Evolutionary conservation across 2,797 vertebrate genomes (phyloP), one percentile per base, ranked within the genome.

Genomic region (Coracias cyanogaster): DNA sequence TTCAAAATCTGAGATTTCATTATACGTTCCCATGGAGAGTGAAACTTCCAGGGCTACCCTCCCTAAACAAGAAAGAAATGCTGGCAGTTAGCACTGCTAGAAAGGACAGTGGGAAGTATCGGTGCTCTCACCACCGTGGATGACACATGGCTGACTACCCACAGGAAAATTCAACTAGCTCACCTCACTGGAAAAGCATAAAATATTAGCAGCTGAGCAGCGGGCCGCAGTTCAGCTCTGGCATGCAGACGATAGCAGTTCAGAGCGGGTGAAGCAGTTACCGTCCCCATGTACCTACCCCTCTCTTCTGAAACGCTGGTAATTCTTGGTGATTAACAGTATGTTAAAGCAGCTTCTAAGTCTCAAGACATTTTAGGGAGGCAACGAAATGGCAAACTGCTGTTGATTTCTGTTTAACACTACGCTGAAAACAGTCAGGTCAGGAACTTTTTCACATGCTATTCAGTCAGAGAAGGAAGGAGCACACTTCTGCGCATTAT

Each of bases 41-140:
- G 35, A 94, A 80, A 78, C 89, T 76, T 88, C 73, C 91, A 93
- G 67, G 66, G 89, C 66, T 85, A 95, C 83, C 39, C 85, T 22
- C 21, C 54, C n/a, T 74, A 89, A 41, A 86, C 25, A 92, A 86
- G 14, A 65, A 7, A 72, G 86, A 93, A 52, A 24, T 14, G 71
- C 10, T 91, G 79, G 92, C 92, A 93, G 28, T 26, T 55, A 51
- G 93, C 85, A 82, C 57, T 71, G 79, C 84, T 82, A 43, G 51
- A 46, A 76, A 77, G 65, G 51, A 90, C 71, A 85, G 49, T 5
- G 67, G 76, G 62, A 91, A 95, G 77, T 24, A 33, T 82, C 41
- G 62, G 46, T 61, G 91, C 77, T 78, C 65, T 91, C 81, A 90
- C 8, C 51, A 73, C 61, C 65, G 71, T 1, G 62, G 69, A 11